Conservation (phyloP, 1,140 invertebrate species). For the Steinernema khuongi region DNA sequence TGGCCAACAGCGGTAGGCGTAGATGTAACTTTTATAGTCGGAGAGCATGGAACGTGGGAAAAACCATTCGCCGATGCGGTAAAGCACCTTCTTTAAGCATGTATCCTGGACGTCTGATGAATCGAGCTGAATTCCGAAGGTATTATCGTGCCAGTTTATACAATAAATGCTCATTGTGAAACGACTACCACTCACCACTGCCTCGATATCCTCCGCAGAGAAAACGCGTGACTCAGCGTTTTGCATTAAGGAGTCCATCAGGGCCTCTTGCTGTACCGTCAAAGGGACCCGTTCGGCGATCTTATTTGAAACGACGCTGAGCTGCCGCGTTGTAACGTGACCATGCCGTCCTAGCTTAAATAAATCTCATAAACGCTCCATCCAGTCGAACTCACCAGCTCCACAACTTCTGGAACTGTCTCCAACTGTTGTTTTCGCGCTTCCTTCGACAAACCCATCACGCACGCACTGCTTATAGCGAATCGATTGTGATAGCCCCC, state of each 20-base stretch:
- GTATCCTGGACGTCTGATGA: background rate
- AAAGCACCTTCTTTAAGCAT: background rate
- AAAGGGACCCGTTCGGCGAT: background rate
- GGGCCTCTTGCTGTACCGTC: background rate
- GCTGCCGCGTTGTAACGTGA: background rate
- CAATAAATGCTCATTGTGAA: background rate
- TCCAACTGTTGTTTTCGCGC: background rate
- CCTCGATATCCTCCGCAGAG: background rate
- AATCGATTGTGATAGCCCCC: background rate
- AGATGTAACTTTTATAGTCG: background rate
- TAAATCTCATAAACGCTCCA: background rate
- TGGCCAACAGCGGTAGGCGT: slow-evolving; percentile 11
- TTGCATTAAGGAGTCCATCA: background rate
- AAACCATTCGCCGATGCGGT: background rate
- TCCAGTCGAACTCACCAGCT: background rate
- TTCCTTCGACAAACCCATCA: slow-evolving; percentile 12
- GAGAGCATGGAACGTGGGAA: background rate
- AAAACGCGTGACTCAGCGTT: background rate
- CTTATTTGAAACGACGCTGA: background rate
- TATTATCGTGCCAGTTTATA: background rate
- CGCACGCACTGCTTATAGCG: too few species aligned
- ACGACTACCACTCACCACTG: background rate
- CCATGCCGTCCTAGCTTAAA: background rate
- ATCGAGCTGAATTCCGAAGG: background rate
- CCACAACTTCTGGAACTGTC: background rate